Conservation (phyloP, 2,113 vertebrate genomes). For the Thamnophis sirtalis region DNA sequence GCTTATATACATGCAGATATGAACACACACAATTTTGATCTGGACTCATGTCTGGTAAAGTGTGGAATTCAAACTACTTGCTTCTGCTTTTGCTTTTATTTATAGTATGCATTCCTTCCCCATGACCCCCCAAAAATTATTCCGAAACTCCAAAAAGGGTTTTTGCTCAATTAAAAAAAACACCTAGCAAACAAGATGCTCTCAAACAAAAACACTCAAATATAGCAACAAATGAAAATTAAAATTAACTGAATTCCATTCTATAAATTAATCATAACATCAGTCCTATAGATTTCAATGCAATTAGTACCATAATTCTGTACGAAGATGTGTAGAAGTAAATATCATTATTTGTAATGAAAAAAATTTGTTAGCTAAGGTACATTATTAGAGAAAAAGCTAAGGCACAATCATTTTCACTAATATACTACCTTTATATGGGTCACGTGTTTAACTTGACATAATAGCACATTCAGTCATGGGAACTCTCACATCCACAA, state of each 20-base stretch:
- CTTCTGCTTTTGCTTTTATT: background rate
- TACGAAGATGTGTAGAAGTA: background rate
- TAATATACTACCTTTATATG: background rate
- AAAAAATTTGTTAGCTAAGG: background rate
- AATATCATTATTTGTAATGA: background rate
- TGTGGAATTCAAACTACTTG: background rate
- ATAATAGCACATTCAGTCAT: background rate
- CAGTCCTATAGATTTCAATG: background rate
- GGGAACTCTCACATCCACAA: background rate
- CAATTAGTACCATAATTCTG: background rate
- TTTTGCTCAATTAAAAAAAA: background rate
- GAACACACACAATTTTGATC: background rate
- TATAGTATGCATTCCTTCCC: background rate
- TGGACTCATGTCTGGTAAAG: background rate
- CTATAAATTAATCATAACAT: background rate
- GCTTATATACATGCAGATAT: background rate
- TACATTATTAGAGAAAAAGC: background rate
- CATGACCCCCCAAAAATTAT: background rate
- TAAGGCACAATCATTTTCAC: background rate
- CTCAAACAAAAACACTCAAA: background rate
- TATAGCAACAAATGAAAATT: background rate
- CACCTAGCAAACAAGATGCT: background rate
- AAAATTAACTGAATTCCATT: background rate
- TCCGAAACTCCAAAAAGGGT: background rate
- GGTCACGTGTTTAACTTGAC: background rate